Percentiles rank a stretch among this genome's conserved stretches.
Evolutionary conservation across 2,888 invertebrate genomes (phyloP).

Genomic region (Aromia moschata): DNA sequence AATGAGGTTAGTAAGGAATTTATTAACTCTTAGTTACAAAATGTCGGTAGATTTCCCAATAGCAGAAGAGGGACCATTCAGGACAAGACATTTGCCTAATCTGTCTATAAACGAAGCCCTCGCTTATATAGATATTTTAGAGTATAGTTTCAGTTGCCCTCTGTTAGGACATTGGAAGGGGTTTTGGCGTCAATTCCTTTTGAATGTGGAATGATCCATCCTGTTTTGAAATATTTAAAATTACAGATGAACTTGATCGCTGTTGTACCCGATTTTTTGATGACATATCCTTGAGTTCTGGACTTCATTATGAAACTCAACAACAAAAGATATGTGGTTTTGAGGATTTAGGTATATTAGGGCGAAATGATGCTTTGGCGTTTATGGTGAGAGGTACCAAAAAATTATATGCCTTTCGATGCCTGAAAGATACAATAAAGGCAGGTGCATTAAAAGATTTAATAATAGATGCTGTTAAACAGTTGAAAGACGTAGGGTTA

Average conservation of each 20-base stretch:
- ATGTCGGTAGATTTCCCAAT: constrained; percentile 25
- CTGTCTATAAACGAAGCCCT: constrained; percentile 43
- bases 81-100: constrained; percentile 42
- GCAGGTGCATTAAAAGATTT: neutral
- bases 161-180: constrained; percentile 35
- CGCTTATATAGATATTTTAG: constrained; percentile 38
- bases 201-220: constrained; percentile 32
- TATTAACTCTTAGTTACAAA: constrained; percentile 40
- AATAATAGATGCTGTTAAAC: neutral
- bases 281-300: constrained; percentile 34
- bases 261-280: constrained; percentile 39
- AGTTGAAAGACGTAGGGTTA: constrained; percentile 12
- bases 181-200: constrained; percentile 40
- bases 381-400: constrained; percentile 1
- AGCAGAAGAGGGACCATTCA: constrained; percentile 34
- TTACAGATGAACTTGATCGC: constrained; percentile 30
- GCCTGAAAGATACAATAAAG: neutral
- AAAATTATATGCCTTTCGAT: neutral
- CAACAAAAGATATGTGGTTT: constrained; percentile 30
- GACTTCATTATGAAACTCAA: constrained; percentile 33
- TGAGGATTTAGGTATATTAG: constrained; percentile 29
- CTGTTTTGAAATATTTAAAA: constrained; percentile 32
- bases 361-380: constrained; percentile 3
- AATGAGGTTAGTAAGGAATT: constrained; percentile 36
- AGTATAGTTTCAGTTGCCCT: constrained; percentile 39